A percentile compares a stretch with the other conserved stretches of the same genome.
Conservation (phyloP, 2,797 vertebrate genomes). For the Phyllotis vaccarum region DNA sequence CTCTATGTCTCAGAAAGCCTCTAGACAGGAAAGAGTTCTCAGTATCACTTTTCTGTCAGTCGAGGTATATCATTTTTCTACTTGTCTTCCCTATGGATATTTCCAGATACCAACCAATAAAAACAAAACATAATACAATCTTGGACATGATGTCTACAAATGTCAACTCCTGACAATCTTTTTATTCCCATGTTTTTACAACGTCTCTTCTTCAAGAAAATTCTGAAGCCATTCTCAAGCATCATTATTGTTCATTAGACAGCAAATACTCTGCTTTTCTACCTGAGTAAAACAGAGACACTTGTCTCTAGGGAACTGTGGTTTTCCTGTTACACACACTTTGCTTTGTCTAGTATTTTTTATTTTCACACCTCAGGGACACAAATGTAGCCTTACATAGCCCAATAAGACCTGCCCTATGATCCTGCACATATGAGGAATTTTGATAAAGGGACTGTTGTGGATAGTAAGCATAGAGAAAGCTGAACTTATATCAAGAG, state of each 20-base stretch:
- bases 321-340: not conserved
- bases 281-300: not conserved
- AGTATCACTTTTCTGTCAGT: not conserved
- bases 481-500: not conserved
- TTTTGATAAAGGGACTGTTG: not conserved
- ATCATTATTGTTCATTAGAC: conserved; percentile 10
- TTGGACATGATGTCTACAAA: not conserved
- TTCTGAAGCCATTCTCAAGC: conserved; percentile 28
- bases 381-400: not conserved
- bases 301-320: not conserved
- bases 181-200: not conserved
- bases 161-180: not conserved
- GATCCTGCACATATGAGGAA: not conserved
- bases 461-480: conserved; percentile 19
- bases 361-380: not conserved
- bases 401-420: not conserved
- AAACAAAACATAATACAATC: not conserved
- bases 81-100: not conserved
- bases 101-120: not conserved
- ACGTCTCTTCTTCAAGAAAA: not conserved
- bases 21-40: not conserved
- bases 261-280: not conserved
- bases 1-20: not conserved
- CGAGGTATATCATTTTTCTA: not conserved
- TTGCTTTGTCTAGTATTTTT: not conserved